Evolutionary conservation across 2,888 invertebrate genomes (phyloP).

Genomic region (Girardia tigrina): DNA sequence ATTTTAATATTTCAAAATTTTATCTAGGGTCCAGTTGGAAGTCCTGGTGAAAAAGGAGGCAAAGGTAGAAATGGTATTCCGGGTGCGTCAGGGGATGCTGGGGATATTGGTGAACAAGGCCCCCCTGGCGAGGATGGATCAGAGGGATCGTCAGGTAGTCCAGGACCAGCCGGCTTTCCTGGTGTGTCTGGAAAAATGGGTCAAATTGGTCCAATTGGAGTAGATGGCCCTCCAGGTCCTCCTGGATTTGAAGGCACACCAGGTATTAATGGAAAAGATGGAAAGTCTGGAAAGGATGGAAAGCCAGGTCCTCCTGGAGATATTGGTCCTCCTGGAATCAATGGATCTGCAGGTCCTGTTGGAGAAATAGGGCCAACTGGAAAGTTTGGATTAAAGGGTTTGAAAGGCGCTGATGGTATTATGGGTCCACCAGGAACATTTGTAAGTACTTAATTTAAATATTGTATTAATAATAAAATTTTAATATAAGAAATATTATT

Average conservation of each 20-base stretch:
- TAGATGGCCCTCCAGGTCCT: not conserved
- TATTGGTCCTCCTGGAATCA: not conserved
- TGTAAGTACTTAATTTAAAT: not conserved
- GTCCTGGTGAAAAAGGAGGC: not conserved
- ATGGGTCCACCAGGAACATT: not conserved
- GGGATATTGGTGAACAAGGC: not conserved
- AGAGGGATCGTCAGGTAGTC: not conserved
- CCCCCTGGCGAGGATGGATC: not conserved
- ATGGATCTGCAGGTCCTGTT: not conserved
- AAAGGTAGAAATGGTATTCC: not conserved
- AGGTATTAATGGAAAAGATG: not conserved
- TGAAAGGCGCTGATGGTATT: not conserved
- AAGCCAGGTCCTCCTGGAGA: not conserved
- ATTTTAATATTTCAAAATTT: not conserved
- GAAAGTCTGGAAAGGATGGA: constrained; percentile 2
- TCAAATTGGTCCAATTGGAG: not conserved
- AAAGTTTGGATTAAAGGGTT: not conserved
- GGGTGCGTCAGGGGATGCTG: not conserved
- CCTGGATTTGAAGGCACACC: not conserved
- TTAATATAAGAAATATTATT: too few relatives aligned
- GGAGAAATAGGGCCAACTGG: not conserved
- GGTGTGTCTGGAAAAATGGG: not conserved
- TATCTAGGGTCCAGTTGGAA: constrained; percentile 9
- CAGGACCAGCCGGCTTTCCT: not conserved
- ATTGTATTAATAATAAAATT: too few relatives aligned